Base-by-base conservation (phyloP, 2,113 vertebrate genomes). In the Phocoena sinus region DNA sequence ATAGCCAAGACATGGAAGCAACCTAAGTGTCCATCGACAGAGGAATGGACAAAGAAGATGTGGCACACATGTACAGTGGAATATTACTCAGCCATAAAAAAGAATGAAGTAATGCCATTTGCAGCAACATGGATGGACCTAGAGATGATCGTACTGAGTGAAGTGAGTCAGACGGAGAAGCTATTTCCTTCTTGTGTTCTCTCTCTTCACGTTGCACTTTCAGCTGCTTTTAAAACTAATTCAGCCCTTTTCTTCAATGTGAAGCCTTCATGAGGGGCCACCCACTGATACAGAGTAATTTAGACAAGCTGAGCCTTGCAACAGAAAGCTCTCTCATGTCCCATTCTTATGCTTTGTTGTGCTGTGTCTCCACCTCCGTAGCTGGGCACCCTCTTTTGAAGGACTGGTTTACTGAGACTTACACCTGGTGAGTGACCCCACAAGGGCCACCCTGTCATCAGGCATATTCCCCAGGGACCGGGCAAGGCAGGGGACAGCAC, bases 281-380 rank as follows among this genome's bases (percentile, higher is more conserved):
- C 18, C 56, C 18, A 21, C 17, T 58, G 56, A 58, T 8, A 65
- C 21, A 77, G 65, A 50, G 14, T 25, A 25, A 41, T 12, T 7
- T 41, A 17, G 67, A 65, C 2, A 3, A 31, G 38, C 6, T 33
- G 41, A 13, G 3, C 31, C 9, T 1, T 28, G 38, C 70, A 1
- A 2, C 6, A 60, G 68, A 33, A 31, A 83, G 18, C 7, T 17
- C 23, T 21, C 33, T 50, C 31, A 23, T 1, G 6, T 13, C 11
- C 60, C 60, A 26, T 5, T 0, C 53, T 33, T 50, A 41, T 17
- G 20, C 56, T 58, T 58, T 21, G 56, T 2, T 58, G 17, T 21
- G 21, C 4, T 25, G 15, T n/a, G 28, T 38, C 10, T 53, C n/a
- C 2, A 8, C 13, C 13, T 18, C 58, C 0, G 26, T 0, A 23